Conservation (phyloP, 2,888 invertebrate genomes). For the Agrochola lota region DNA sequence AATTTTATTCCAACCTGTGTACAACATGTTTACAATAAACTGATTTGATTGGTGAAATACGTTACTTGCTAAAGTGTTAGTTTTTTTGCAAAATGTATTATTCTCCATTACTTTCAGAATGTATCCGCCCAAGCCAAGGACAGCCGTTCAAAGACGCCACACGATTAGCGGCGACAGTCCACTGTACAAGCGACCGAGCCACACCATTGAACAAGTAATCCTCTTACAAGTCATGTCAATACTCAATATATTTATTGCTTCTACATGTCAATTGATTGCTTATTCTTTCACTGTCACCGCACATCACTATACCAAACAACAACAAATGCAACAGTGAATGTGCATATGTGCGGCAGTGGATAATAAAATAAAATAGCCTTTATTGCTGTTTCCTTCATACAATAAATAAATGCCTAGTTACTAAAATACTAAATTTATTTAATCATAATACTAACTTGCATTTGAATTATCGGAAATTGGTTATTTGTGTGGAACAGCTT, state of each 20-base stretch:
- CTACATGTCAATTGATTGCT: not conserved
- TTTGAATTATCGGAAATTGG: too few relatives aligned
- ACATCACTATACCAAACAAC: not conserved
- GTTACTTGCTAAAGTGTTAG: not conserved
- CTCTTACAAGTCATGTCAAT: not conserved
- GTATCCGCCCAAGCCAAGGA: constrained; percentile 94
- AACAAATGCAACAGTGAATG: not conserved
- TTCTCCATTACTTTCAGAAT: constrained; percentile 83
- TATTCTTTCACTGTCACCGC: not conserved
- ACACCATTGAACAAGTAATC: constrained; percentile 92
- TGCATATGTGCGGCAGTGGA: too few relatives aligned
- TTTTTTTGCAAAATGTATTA: not conserved
- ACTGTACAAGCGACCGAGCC: constrained; percentile 91
- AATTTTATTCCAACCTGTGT: too few relatives aligned
- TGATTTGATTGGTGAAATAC: not conserved
- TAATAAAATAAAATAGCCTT: too few relatives aligned
- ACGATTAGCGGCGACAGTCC: constrained; percentile 96
- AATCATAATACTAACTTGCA: too few relatives aligned
- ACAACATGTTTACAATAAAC: too few relatives aligned
- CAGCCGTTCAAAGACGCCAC: constrained; percentile 92
- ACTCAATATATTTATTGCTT: too few relatives aligned
- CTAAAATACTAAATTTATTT: too few relatives aligned
- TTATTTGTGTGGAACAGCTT: too few relatives aligned
- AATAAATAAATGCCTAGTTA: too few relatives aligned
- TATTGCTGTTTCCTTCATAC: too few relatives aligned